phyloP scores from a whole-genome alignment of 2,888 invertebrate genomes.

The Noctua janthe region DNA sequence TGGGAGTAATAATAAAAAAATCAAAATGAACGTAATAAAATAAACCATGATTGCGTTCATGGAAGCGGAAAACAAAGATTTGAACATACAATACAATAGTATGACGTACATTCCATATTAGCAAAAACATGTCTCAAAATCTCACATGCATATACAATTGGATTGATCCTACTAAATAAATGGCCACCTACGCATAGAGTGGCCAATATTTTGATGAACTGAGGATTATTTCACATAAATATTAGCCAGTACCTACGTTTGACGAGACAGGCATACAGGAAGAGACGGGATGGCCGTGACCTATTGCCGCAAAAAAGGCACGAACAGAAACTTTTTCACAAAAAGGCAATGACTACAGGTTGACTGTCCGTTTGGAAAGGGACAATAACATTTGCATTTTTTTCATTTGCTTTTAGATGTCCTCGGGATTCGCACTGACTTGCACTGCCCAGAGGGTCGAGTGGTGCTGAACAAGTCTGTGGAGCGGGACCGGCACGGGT shows the following conservation, averaged over 20 bases:
- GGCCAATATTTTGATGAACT: neutral
- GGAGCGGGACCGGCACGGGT: conserved; percentile 73
- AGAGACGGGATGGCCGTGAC: conserved; percentile 21
- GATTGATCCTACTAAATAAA: neutral
- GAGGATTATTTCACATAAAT: neutral
- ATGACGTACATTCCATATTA: neutral
- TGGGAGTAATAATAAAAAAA: no score
- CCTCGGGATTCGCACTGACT: conserved; percentile 77
- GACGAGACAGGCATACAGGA: neutral
- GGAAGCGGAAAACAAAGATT: conserved; percentile 17
- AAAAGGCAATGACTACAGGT: neutral
- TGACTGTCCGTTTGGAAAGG: neutral
- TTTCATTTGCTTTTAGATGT: conserved; percentile 73
- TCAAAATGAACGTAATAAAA: neutral
- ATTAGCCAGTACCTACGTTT: neutral
- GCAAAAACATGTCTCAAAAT: neutral
- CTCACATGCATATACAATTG: neutral
- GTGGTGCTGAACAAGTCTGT: conserved; percentile 77
- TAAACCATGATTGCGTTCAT: neutral
- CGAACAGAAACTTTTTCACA: neutral
- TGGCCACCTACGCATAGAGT: neutral
- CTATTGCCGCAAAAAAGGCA: neutral
- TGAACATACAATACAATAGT: neutral
- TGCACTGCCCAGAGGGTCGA: conserved; percentile 76
- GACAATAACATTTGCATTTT: conserved; percentile 23